Conservation (phyloP, 2,797 vertebrate genomes). For the Myripristis murdjan region DNA sequence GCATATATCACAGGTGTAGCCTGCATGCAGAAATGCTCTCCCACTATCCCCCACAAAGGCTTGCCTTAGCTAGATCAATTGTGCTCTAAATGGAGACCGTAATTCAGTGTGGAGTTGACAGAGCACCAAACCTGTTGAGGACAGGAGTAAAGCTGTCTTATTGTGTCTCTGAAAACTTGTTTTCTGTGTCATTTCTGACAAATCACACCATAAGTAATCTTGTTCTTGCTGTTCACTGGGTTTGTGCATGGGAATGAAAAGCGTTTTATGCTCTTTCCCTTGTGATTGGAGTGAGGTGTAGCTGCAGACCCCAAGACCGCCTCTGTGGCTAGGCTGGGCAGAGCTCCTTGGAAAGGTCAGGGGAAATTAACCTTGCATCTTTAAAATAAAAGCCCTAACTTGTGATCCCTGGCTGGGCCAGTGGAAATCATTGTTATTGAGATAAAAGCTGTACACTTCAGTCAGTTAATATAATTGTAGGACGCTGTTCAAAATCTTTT, state of each 20-base stretch:
- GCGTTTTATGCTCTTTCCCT: neutral
- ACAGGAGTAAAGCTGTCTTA: constrained; percentile 11
- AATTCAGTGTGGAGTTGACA: constrained; percentile 57
- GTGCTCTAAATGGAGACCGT: constrained; percentile 56
- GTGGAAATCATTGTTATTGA: no score
- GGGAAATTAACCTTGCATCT: no score
- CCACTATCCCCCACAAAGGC: constrained; percentile 31
- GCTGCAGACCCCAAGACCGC: no score
- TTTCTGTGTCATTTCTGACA: neutral
- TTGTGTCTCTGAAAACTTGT: constrained; percentile 17
- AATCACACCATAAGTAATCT: constrained; percentile 15
- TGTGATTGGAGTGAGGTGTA: no score
- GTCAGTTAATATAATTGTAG: no score
- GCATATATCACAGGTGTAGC: constrained; percentile 45
- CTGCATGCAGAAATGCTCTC: constrained; percentile 37
- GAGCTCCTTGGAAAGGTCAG: no score
- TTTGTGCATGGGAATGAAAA: neutral
- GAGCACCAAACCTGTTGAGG: constrained; percentile 52
- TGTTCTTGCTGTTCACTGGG: constrained; percentile 24
- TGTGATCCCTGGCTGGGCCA: no score
- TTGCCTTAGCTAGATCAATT: constrained; percentile 54
- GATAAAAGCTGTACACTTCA: no score
- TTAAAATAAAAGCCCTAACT: no score
- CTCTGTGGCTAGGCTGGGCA: no score
- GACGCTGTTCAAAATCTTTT: no score